Evolutionary conservation across 2,113 vertebrate genomes (phyloP), one percentile per base, ranked within the genome.

Genomic region (Oophaga pumilio): DNA sequence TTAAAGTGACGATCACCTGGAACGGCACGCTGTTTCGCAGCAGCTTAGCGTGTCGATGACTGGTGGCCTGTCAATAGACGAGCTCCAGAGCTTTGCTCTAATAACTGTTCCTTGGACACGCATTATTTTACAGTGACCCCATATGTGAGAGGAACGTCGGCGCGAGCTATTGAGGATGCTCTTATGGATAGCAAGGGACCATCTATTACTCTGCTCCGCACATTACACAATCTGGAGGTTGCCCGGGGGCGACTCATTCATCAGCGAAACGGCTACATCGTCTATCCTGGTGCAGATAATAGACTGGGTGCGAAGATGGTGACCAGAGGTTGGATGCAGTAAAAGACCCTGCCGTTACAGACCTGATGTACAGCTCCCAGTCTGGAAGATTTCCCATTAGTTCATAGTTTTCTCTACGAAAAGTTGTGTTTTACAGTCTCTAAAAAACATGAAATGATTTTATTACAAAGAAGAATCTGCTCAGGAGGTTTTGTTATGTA

Each of bases 41-140:
- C 62, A 53, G 62, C 57, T 64, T 64, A 64, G 14, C 57, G 50
- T 24, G 33, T 68, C 20, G 12, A 62, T 69, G 81, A 69, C 81
- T 24, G 62, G 60, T 82, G 80, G 62, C n/a, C 80, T 82, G 80
- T 68, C 80, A 82, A 50, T 82, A 53, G 26, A 53, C 62, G 53
- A 28, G 80, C 80, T 68, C 60, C 22, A n/a, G 20, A 82, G 60
- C 80, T 68, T 52, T 15, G 80, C 62, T 68, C 80, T 52, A 52
- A 52, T 52, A 33, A 60, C 77, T 60, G 24, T 18, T 18, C 43
- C 62, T 82, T 24, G 6, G n/a, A 68, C 8, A 8, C 68, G 43
- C 13, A 66, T 82, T 68, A 82, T 13, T 52, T 24, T 26, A 66
- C 80, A 64, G 11, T 20, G 57, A 59, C 80, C 76, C 76, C 26